Evolutionary conservation across 2,797 vertebrate species (phyloP).

Genomic region (Darevskia nairensis): DNA sequence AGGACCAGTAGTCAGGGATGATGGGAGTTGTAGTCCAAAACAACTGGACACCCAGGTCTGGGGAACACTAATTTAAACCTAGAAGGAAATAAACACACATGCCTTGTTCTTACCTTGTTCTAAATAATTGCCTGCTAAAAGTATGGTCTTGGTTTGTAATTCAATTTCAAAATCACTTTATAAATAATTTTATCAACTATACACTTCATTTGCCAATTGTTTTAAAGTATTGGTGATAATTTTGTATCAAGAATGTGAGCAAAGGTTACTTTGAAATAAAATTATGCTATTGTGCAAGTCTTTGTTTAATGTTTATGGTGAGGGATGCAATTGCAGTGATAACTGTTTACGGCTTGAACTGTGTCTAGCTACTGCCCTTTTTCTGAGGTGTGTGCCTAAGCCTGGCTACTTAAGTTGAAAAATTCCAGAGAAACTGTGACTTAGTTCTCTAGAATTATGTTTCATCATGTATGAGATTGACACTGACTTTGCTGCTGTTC

Average conservation of each 20-base stretch:
- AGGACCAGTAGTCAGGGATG: no score
- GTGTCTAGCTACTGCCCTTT: neutral
- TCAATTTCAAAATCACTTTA: neutral
- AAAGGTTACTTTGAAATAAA: neutral
- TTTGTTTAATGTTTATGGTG: no score
- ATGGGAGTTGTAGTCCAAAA: no score
- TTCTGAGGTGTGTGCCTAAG: neutral
- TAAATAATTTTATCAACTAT: no score
- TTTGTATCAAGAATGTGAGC: constrained; percentile 17
- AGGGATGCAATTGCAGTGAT: neutral
- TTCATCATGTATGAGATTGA: no score
- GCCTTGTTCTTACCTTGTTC: no score
- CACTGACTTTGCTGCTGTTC: neutral
- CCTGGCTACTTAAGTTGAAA: neutral
- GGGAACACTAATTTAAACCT: neutral
- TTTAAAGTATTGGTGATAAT: neutral
- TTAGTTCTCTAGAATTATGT: neutral
- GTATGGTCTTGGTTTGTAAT: constrained; percentile 5
- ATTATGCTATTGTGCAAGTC: no score
- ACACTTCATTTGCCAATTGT: neutral
- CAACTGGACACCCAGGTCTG: no score
- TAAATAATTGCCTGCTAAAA: constrained; percentile 27
- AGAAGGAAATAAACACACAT: neutral
- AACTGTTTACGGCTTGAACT: neutral
- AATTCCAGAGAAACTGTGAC: no score